Conservation (phyloP, 1,140 invertebrate genomes). For the Tyrophagus putrescentiae region DNA sequence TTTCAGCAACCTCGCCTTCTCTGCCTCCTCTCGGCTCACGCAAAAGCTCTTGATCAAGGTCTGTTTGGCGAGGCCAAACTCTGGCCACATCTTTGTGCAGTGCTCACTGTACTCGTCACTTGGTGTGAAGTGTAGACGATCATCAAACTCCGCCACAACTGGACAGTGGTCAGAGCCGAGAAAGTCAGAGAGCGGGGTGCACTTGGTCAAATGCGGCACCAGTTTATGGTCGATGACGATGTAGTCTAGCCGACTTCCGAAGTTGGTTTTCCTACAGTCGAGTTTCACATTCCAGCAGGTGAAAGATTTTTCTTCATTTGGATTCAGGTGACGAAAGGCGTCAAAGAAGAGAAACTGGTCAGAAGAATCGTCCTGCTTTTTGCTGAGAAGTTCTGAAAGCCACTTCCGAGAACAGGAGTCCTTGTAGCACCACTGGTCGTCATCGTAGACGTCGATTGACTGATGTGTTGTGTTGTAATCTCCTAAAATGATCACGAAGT, state of each 20-base stretch:
- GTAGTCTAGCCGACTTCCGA: slow-evolving; percentile 44
- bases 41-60: slow-evolving; percentile 20
- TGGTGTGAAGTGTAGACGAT: not conserved
- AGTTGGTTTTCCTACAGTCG: slow-evolving; percentile 41
- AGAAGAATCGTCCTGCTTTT: slow-evolving; percentile 11
- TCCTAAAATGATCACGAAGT: slow-evolving; percentile 41
- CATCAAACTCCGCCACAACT: slow-evolving; percentile 33
- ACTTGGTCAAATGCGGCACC: slow-evolving; percentile 30
- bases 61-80: slow-evolving; percentile 18
- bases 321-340: slow-evolving; percentile 40
- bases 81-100: slow-evolving; percentile 23
- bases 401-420: slow-evolving; percentile 16
- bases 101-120: slow-evolving; percentile 11
- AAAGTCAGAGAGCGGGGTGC: slow-evolving; percentile 37
- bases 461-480: slow-evolving; percentile 41
- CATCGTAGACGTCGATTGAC: slow-evolving; percentile 39
- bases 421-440: slow-evolving; percentile 27
- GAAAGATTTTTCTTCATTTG: slow-evolving; percentile 35
- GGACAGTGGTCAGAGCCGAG: slow-evolving; percentile 47
- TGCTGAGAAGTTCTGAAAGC: slow-evolving; percentile 10
- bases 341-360: slow-evolving; percentile 36
- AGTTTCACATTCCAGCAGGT: slow-evolving; percentile 42
- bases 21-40: not conserved
- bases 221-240: slow-evolving; percentile 37
- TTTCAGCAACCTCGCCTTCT: not conserved